Conservation (phyloP, 92 coral and sea anemone species). For the Zoanthus solanderi region DNA sequence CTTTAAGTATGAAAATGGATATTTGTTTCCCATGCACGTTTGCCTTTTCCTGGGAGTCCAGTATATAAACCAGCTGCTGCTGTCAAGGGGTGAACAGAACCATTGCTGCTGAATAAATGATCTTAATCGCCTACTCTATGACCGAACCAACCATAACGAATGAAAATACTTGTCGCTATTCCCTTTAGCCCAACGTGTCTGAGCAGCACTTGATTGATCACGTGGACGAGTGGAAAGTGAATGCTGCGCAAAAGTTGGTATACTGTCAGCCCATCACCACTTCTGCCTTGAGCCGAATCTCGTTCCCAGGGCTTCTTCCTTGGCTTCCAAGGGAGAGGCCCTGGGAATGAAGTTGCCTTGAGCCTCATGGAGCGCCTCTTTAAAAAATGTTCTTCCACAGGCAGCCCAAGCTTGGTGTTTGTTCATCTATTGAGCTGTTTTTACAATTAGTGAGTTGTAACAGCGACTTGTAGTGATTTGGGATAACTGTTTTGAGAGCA, state of each 20-base stretch:
- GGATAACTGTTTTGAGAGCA: too few species aligned
- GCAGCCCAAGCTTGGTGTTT: too few species aligned
- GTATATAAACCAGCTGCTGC: constrained; percentile 46
- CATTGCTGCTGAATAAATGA: constrained; percentile 24
- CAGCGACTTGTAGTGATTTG: too few species aligned
- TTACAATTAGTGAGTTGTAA: too few species aligned
- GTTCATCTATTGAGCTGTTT: too few species aligned
- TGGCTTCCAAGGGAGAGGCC: too few species aligned
- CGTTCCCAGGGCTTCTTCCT: too few species aligned
- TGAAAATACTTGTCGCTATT: constrained; percentile 11
- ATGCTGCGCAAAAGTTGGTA: not conserved
- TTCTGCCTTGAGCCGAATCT: too few species aligned
- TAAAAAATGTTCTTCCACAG: too few species aligned
- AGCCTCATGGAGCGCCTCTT: too few species aligned
- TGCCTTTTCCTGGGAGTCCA: not conserved
- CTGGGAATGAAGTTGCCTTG: too few species aligned
- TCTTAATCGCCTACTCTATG: constrained; percentile 8
- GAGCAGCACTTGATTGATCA: constrained; percentile 7
- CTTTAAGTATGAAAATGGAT: constrained; percentile 56
- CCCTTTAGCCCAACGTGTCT: constrained; percentile 16
- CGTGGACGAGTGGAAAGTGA: not conserved
- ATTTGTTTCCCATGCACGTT: constrained; percentile 21
- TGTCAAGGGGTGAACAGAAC: not conserved
- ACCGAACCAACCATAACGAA: not conserved
- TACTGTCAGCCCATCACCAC: too few species aligned